Percentiles rank a stretch among this genome's conserved stretches.
phyloP scores from a whole-genome alignment of 1,140 invertebrate species.

The Linepithema humile region DNA sequence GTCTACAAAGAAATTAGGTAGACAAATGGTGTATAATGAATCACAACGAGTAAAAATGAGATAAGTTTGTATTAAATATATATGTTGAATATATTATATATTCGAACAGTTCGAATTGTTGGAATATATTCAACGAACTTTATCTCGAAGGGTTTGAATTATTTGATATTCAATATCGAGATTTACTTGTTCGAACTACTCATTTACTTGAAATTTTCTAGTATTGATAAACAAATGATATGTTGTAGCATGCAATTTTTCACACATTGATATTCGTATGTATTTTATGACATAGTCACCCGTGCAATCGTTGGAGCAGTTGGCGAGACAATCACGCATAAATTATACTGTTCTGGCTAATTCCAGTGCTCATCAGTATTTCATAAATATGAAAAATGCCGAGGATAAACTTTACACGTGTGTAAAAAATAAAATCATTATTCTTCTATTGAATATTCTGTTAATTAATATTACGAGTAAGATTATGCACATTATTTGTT shows the following conservation, averaged over 20 bases:
- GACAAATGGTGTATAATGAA: no score
- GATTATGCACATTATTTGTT: constrained; percentile 24
- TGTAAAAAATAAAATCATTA: constrained; percentile 59
- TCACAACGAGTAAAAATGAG: no score
- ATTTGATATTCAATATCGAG: no score
- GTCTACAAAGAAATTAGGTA: no score
- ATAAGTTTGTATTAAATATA: no score
- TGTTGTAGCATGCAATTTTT: neutral
- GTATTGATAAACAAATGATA: neutral
- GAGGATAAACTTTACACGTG: constrained; percentile 95
- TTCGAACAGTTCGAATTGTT: no score
- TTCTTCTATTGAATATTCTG: neutral
- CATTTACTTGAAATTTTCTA: no score
- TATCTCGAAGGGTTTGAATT: no score
- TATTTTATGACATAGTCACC: constrained; percentile 86
- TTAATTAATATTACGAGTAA: neutral
- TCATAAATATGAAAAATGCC: constrained; percentile 96
- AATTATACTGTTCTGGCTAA: constrained; percentile 95
- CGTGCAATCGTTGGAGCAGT: constrained; percentile 94
- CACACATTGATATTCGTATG: neutral
- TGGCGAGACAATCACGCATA: constrained; percentile 94
- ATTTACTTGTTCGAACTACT: no score
- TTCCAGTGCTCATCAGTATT: constrained; percentile 93
- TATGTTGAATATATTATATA: no score
- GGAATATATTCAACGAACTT: no score